These are phyloP conservation scores for Sweltsa coloradensis DNA, from an alignment of 1,140 invertebrate species.

Conservation along the genomic window DNA sequence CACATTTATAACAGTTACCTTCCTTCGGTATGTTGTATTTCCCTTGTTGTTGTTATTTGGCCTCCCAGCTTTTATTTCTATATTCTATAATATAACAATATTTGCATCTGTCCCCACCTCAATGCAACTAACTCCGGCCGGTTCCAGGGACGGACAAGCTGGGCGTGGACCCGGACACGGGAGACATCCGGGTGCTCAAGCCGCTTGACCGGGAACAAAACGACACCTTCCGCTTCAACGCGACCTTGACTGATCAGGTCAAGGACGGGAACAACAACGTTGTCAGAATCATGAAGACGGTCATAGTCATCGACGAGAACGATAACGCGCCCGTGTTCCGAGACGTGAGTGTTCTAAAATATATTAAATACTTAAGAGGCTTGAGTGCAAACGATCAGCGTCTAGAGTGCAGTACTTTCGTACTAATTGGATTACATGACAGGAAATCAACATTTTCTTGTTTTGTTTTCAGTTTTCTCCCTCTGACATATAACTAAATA, in stretches of 20 bases:
- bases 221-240: conserved; percentile 59
- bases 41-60: no score
- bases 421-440: not conserved
- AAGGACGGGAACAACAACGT: conserved; percentile 56
- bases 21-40: no score
- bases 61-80: no score
- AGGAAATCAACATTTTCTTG: not conserved
- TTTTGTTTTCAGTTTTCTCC: not conserved
- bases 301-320: conserved; percentile 79
- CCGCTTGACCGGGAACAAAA: conserved; percentile 70
- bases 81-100: no score
- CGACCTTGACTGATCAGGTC: conserved; percentile 67
- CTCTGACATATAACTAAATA: not conserved
- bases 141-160: conserved; percentile 65
- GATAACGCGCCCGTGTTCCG: conserved; percentile 75
- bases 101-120: no score
- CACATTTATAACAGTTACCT: no score
- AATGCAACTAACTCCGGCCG: no score
- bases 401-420: not conserved
- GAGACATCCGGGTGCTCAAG: conserved; percentile 61
- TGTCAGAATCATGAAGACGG: conserved; percentile 60
- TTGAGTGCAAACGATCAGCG: not conserved
- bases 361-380: not conserved
- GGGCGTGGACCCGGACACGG: conserved; percentile 58
- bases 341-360: conserved; percentile 41